phyloP scores from a whole-genome alignment of 2,888 invertebrate species.

The Leptopilina drosophilae region DNA sequence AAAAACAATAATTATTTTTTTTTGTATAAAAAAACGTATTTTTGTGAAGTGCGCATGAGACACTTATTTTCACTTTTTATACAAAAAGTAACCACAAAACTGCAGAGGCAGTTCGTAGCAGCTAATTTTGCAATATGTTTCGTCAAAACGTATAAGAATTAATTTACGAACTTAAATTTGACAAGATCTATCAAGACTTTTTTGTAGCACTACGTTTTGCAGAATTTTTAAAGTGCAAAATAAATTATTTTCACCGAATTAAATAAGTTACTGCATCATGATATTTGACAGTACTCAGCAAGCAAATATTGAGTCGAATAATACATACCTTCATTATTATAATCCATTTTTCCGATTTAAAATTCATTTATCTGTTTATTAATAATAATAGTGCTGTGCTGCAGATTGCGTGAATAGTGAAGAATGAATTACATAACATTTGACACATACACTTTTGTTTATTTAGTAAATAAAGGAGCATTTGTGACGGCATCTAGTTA shows the following conservation, averaged over 20 bases:
- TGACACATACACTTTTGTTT: neutral
- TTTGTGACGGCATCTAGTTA: neutral
- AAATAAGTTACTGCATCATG: neutral
- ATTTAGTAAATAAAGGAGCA: neutral
- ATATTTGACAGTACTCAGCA: neutral
- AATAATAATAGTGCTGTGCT: neutral
- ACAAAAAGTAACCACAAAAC: conserved; percentile 2
- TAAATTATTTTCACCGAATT: neutral
- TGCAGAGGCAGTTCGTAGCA: neutral
- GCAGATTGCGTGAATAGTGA: neutral
- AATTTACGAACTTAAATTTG: neutral
- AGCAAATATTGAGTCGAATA: neutral
- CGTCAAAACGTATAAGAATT: neutral
- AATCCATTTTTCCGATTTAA: neutral
- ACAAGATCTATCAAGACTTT: conserved; percentile 12
- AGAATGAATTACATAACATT: neutral
- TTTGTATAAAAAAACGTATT: too few relatives aligned
- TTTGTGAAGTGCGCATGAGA: too few relatives aligned
- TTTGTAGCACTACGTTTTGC: conserved; percentile 3
- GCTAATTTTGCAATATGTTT: conserved; percentile 2
- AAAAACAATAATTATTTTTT: too few relatives aligned
- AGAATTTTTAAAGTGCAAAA: neutral
- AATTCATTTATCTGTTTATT: neutral
- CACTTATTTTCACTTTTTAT: neutral
- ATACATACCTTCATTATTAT: neutral